Conservation (phyloP, 2,888 invertebrate genomes). For the Idaea aversata region DNA sequence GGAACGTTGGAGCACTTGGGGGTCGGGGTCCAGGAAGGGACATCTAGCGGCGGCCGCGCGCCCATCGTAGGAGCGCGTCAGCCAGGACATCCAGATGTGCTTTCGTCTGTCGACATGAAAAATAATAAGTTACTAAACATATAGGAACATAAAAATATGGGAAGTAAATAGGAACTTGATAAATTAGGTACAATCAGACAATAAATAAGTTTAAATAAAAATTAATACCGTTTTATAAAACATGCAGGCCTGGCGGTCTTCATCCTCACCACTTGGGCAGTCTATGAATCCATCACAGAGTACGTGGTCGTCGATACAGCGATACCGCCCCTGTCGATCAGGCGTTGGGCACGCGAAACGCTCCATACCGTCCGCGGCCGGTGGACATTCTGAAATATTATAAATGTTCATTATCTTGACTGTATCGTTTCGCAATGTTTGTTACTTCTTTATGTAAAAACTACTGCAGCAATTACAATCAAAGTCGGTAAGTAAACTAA, state of each 20-base stretch:
- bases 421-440: neutral
- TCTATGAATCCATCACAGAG: conserved; percentile 97
- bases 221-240: conserved; percentile 94
- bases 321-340: conserved; percentile 94
- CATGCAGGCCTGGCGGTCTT: conserved; percentile 96
- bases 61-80: conserved; percentile 96
- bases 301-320: conserved; percentile 97
- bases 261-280: conserved; percentile 96
- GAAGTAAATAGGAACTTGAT: too few species aligned
- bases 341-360: conserved; percentile 96
- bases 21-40: conserved; percentile 48
- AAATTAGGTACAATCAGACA: neutral
- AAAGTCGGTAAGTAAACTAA: too few species aligned
- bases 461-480: too few species aligned
- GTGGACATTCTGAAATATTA: conserved; percentile 90
- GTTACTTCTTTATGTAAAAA: too few species aligned
- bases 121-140: conserved; percentile 15
- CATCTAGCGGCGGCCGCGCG: conserved; percentile 89
- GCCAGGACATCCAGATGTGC: conserved; percentile 96
- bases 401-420: neutral
- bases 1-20: conserved; percentile 52
- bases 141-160: conserved; percentile 6
- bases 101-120: conserved; percentile 87
- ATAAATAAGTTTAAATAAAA: neutral
- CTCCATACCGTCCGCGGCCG: conserved; percentile 96